Evolutionary conservation across 2,888 invertebrate species (phyloP), one percentile per base, ranked within the genome.

Genomic region (Cabera pusaria): DNA sequence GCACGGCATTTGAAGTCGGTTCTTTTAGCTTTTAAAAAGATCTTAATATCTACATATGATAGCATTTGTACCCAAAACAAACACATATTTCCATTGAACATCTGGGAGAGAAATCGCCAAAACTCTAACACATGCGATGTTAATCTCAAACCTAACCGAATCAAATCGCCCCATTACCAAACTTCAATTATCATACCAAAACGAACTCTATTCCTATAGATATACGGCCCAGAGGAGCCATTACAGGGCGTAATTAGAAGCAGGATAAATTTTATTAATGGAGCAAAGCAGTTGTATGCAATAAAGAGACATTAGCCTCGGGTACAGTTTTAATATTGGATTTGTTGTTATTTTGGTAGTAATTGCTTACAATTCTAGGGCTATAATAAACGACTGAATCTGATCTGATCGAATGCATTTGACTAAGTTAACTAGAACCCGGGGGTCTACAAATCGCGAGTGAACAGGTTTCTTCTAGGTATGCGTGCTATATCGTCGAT

Each of bases 261-360:
- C 61, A 51, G 44, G 52, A 64, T 72, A 70, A 74, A 69, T 68
- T 67, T 58, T 56, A 60, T 59, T 67, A 64, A 65, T 65, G 63
- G 61, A 56, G 56, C 58, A 57, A 60, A 72, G 68, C 76, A 72
- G 69, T 74, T 72, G 72, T 64, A 33, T 46, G 61, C 56, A 56
- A 67, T 72, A 66, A 64, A 59, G 64, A 59, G 46, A 58, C 61
- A 62, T 64, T 68, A 59, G 66, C 59, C 56, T 35, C 28, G 47
- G 36, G 41, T 11, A 19, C 29, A 16, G 29, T 36, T 42, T 42
- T 42, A 36, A 42, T 42, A 42, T 31, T 22, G 41, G 8, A 1
- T 14, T 26, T n/a, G 22, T 31, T 11, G 6, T 26, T 20, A 32
- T 25, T 40, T 24, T 32, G 24, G 6, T 7, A 25, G 21, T 52